A percentile compares a stretch with the other conserved stretches of the same genome.
Conservation (phyloP, 2,888 invertebrate species). For the Andricus quercusramuli region DNA sequence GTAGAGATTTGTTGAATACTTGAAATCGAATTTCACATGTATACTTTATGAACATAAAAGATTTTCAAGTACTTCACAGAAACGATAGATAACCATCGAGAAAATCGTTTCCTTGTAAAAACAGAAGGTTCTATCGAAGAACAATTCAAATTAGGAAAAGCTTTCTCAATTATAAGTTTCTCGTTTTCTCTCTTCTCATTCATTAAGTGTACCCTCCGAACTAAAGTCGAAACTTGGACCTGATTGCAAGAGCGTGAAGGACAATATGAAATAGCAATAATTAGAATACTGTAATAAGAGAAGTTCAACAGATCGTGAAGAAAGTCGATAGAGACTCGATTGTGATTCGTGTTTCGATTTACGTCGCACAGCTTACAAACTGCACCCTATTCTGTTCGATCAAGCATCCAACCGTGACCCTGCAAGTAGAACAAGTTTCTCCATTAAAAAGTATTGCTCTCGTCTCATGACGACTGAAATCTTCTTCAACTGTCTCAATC, state of each 20-base stretch:
- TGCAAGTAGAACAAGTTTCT: constrained; percentile 3
- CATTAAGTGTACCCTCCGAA: background rate
- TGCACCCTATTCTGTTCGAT: background rate
- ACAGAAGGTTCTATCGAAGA: background rate
- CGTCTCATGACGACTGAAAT: background rate
- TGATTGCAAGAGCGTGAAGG: background rate
- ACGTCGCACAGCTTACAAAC: background rate
- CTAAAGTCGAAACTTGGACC: background rate
- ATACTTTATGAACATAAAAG: background rate
- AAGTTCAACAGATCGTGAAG: background rate
- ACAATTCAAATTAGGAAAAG: background rate
- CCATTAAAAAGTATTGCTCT: constrained; percentile 7
- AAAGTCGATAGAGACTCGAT: constrained; percentile 2
- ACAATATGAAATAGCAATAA: constrained; percentile 7
- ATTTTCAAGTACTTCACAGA: background rate
- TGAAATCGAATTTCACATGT: background rate
- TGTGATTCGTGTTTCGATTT: constrained; percentile 7
- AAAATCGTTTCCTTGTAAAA: background rate
- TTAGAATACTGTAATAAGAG: constrained; percentile 7
- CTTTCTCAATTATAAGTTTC: constrained; percentile 7
- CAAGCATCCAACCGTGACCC: background rate
- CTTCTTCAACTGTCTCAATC: constrained; percentile 2
- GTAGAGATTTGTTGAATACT: background rate
- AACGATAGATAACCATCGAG: background rate
- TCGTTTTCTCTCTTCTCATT: constrained; percentile 7